Evolutionary conservation across 2,888 invertebrate genomes (phyloP).

Genomic region (Anodontia alba): DNA sequence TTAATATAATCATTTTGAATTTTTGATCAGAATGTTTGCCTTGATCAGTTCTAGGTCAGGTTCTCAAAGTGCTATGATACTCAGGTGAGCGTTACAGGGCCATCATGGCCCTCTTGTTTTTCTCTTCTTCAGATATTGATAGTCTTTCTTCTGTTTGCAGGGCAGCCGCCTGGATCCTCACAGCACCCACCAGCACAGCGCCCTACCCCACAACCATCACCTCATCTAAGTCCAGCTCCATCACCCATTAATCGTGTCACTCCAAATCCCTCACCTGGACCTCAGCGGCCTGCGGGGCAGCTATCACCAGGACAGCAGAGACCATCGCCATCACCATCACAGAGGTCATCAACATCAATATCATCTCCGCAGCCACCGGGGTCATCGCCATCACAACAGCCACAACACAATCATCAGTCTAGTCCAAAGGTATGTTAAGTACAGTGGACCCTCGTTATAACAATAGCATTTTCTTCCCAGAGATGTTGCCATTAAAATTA

Average conservation of each 20-base stretch:
- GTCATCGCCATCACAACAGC: constrained; percentile 64
- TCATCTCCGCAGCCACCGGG: constrained; percentile 37
- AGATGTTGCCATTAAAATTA: too few species aligned
- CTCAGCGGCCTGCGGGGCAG: constrained; percentile 26
- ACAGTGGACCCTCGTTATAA: too few species aligned
- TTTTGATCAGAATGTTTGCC: too few species aligned
- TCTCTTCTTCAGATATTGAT: too few species aligned
- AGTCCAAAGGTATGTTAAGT: constrained; percentile 74
- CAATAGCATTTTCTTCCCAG: too few species aligned
- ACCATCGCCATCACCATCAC: constrained; percentile 73
- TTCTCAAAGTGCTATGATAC: too few species aligned
- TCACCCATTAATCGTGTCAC: constrained; percentile 59
- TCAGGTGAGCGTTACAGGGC: too few species aligned
- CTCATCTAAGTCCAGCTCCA: constrained; percentile 68
- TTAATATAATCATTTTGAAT: too few species aligned
- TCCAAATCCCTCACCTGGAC: constrained; percentile 60
- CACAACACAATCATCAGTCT: constrained; percentile 70
- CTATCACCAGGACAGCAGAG: constrained; percentile 84
- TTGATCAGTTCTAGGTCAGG: too few species aligned
- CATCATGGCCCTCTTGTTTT: too few species aligned
- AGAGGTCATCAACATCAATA: constrained; percentile 41
- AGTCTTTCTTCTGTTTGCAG: neutral
- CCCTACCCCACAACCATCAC: constrained; percentile 62
- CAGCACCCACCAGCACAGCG: constrained; percentile 71
- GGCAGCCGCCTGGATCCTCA: constrained; percentile 61